Percentiles rank a stretch among this genome's conserved stretches.
Conservation (phyloP, 1,140 invertebrate species). For the Drosophila grimshawi region DNA sequence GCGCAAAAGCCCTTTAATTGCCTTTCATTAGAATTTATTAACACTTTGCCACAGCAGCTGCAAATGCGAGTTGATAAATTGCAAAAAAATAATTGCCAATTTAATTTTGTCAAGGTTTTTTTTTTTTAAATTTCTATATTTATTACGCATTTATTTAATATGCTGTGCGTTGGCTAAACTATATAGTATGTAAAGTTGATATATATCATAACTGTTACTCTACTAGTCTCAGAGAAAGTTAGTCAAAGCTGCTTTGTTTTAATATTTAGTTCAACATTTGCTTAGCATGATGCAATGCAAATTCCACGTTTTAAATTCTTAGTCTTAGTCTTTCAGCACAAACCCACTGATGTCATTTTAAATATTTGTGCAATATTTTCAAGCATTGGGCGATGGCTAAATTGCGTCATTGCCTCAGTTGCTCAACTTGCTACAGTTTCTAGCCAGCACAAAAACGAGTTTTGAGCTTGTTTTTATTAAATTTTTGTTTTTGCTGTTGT, state of each 20-base stretch:
- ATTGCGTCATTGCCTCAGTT: slow-evolving; percentile 56
- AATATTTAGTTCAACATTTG: background rate
- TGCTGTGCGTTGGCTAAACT: background rate
- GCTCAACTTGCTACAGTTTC: slow-evolving; percentile 17
- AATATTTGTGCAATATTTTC: slow-evolving; percentile 48
- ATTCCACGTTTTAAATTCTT: background rate
- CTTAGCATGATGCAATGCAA: slow-evolving; percentile 13
- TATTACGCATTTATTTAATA: slow-evolving; percentile 10
- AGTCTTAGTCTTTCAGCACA: background rate
- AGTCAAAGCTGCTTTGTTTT: too few relatives aligned
- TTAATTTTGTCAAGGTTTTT: slow-evolving; percentile 6
- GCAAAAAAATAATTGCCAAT: background rate
- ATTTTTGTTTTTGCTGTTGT: slow-evolving; percentile 3
- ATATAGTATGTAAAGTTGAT: too few relatives aligned
- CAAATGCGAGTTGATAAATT: slow-evolving; percentile 4
- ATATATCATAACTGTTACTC: background rate
- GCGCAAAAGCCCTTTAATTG: slow-evolving; percentile 41
- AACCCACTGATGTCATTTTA: slow-evolving; percentile 52
- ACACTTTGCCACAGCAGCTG: slow-evolving; percentile 33
- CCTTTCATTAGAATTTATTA: slow-evolving; percentile 53
- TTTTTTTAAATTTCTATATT: background rate
- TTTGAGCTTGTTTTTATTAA: slow-evolving; percentile 56
- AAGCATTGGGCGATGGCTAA: slow-evolving; percentile 25
- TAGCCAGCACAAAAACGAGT: slow-evolving; percentile 51
- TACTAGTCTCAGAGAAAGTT: background rate